phyloP scores from a whole-genome alignment of 2,113 vertebrate genomes.

The Leptocoma aspasia region DNA sequence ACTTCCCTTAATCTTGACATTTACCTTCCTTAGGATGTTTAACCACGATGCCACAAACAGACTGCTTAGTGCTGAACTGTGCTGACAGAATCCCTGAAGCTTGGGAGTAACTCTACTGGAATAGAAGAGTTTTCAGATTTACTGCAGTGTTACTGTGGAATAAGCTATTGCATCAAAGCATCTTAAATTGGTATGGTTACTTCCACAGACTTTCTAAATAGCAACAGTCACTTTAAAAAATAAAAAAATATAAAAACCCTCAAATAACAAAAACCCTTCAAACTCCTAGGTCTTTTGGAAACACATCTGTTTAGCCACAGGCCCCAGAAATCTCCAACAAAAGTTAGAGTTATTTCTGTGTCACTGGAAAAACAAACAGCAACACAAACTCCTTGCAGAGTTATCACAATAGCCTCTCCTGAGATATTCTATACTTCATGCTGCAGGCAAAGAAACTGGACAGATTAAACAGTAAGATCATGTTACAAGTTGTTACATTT shows the following conservation, averaged over 20 bases:
- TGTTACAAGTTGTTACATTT: background rate
- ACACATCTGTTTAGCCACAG: background rate
- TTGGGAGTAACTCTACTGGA: background rate
- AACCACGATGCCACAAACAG: background rate
- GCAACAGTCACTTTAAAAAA: background rate
- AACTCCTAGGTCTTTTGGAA: background rate
- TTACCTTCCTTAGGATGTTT: background rate
- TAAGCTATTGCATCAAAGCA: background rate
- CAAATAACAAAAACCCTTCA: background rate
- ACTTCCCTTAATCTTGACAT: background rate
- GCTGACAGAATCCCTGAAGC: background rate
- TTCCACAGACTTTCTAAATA: background rate
- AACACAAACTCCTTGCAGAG: background rate
- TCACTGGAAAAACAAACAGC: background rate
- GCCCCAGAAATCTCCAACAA: background rate
- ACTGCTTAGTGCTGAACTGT: background rate
- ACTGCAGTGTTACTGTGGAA: background rate
- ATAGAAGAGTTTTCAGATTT: background rate
- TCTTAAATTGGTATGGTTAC: background rate
- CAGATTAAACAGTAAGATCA: background rate
- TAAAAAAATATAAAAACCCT: background rate
- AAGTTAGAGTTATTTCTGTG: background rate
- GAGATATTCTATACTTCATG: background rate
- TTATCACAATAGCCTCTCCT: background rate
- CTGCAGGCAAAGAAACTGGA: background rate